These are phyloP conservation scores for Saccopteryx leptura DNA, from an alignment of 2,113 vertebrate species.

Conservation along the genomic window DNA sequence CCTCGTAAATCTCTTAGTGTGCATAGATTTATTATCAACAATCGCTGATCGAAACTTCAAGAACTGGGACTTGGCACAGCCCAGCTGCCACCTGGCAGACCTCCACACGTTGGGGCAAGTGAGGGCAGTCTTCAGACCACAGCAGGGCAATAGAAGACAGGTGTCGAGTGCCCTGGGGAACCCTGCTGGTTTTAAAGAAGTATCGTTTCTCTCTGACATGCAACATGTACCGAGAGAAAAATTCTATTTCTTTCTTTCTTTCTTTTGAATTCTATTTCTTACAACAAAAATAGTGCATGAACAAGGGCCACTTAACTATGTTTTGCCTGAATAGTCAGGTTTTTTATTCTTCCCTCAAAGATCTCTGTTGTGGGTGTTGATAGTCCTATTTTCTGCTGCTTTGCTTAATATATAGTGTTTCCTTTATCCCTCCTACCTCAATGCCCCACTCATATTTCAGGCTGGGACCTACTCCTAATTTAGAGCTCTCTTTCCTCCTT, in stretches of 20 bases:
- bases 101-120: not conserved
- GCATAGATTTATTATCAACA: not conserved
- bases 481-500: too few relatives aligned
- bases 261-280: not conserved
- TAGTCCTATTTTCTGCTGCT: too few relatives aligned
- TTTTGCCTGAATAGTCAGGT: too few relatives aligned
- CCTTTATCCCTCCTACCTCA: too few relatives aligned
- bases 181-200: not conserved
- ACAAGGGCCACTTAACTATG: too few relatives aligned
- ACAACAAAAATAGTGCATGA: not conserved
- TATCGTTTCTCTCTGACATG: not conserved
- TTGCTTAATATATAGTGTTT: too few relatives aligned
- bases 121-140: not conserved
- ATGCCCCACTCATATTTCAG: too few relatives aligned
- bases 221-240: not conserved
- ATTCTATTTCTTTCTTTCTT: not conserved
- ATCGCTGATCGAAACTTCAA: not conserved
- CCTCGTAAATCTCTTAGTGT: not conserved
- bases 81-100: not conserved
- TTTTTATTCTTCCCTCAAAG: too few relatives aligned
- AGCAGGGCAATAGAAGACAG: too few relatives aligned
- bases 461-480: too few relatives aligned
- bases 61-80: not conserved
- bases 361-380: too few relatives aligned
- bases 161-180: too few relatives aligned